Percentiles rank a stretch among this genome's conserved stretches.
Conservation (phyloP, 2,888 invertebrate genomes). For the Chrysomela aeneicollis region DNA sequence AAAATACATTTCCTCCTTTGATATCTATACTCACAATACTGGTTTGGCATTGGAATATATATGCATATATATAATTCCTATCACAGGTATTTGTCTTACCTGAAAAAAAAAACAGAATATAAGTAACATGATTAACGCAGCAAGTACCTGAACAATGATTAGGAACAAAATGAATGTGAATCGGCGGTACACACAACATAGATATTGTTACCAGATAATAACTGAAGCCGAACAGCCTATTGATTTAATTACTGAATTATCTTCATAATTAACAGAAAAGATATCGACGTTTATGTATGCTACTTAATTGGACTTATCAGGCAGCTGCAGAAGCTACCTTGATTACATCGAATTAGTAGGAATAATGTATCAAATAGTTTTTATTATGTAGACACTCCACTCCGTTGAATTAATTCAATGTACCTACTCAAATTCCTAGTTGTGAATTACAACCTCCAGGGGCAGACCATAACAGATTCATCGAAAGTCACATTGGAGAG, state of each 20-base stretch:
- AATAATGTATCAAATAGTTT: too few species aligned
- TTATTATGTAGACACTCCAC: too few species aligned
- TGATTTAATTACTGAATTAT: slow-evolving; percentile 3
- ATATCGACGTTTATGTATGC: background rate
- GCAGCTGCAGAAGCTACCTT: background rate
- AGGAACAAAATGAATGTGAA: background rate
- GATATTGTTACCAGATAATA: background rate
- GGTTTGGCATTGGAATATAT: background rate
- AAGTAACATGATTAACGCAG: background rate
- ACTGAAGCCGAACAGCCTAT: background rate
- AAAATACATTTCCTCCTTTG: background rate
- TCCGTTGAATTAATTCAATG: too few species aligned
- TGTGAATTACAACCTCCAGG: too few species aligned
- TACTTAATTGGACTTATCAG: background rate
- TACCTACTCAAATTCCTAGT: too few species aligned
- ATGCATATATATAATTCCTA: background rate
- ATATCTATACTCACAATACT: slow-evolving; percentile 5
- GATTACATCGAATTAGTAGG: background rate
- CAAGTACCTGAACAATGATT: background rate
- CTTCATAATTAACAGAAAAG: background rate
- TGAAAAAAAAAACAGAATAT: background rate
- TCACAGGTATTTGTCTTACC: background rate
- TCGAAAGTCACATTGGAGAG: too few species aligned
- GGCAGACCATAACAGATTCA: too few species aligned
- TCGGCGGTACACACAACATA: background rate